Base-by-base conservation (phyloP, 1,140 invertebrate species). In the Micrasema longulum region DNA sequence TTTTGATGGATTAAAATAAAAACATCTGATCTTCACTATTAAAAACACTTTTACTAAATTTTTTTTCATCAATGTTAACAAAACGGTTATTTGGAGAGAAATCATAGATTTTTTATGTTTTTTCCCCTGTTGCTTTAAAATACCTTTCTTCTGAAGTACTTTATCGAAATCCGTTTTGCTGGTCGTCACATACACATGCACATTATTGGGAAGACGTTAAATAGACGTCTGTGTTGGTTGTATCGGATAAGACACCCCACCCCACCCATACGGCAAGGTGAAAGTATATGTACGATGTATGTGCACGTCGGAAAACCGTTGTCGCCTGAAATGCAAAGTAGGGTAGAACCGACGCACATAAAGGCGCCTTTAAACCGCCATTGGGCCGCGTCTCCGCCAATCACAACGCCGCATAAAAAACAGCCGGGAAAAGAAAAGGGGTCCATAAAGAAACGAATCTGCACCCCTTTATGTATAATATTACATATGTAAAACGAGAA, bases 241-340 rank as follows among this genome's bases (percentile, higher is more conserved):
- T 48, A 22, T 48, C 47, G 2, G 47, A 20, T 22, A 18, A 20
- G 47, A 10, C 47, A 48, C 47, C 47, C 16, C 47, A 22, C 26
- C 26, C 7, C 7, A 48, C 16, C 10, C 20, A 23, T 20, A 20
- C 20, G 26, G 12, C 31, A 23, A 23, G 45, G 45, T 18, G 31
- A 20, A n/a, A 22, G 57, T n/a, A 14, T 62, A 36, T 62, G 52
- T 43, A 11, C 11, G 35, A 62, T 12, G n/a, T 60, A 60, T 18
- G 62, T 12, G 12, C 43, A 5, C n/a, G 63, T 38, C 14, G 68
- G 72, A 75, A 75, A 71, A 43, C 69, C 69, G 70, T 69, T 70
- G 74, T 72, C 74, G 67, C 71, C 71, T 53, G 52, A 73, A 76
- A 76, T 76, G 74, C 74, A 76, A 76, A 76, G 74, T 67, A 76